Evolutionary conservation across 2,888 invertebrate species (phyloP).

Genomic region (Sussaba pulchella): DNA sequence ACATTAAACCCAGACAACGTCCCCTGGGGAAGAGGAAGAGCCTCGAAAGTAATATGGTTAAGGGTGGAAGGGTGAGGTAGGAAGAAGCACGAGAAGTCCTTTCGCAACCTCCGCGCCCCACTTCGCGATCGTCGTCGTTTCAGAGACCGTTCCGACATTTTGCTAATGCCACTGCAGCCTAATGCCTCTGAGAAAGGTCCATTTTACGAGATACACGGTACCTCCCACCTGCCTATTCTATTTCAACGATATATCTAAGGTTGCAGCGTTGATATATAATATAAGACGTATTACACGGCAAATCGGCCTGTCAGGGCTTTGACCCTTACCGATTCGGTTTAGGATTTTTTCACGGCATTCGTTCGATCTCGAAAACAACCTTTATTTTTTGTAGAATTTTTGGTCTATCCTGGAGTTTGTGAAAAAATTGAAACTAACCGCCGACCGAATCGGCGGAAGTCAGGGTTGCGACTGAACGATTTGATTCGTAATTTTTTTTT

Average conservation of each 20-base stretch:
- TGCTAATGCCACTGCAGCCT: slow-evolving; percentile 79
- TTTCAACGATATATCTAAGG: slow-evolving; percentile 30
- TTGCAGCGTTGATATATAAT: slow-evolving; percentile 35
- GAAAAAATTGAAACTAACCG: too few species aligned
- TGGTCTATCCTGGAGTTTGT: too few species aligned
- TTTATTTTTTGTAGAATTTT: too few species aligned
- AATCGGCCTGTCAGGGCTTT: too few species aligned
- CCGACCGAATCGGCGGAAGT: too few species aligned
- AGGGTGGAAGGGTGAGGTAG: slow-evolving; percentile 19
- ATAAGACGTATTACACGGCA: too few species aligned
- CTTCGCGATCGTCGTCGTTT: slow-evolving; percentile 64
- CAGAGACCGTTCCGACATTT: slow-evolving; percentile 78
- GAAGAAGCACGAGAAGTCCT: slow-evolving; percentile 51
- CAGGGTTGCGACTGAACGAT: too few species aligned
- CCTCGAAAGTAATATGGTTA: slow-evolving; percentile 62
- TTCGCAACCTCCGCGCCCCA: slow-evolving; percentile 51
- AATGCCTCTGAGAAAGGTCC: slow-evolving; percentile 74
- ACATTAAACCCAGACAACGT: slow-evolving; percentile 77
- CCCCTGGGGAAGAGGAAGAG: slow-evolving; percentile 55
- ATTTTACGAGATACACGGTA: slow-evolving; percentile 77
- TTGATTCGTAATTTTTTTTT: too few species aligned
- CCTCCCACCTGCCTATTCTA: slow-evolving; percentile 45
- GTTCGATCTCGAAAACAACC: too few species aligned
- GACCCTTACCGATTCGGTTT: too few species aligned
- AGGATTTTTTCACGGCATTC: too few species aligned